These are phyloP conservation scores for Syngnathus acus DNA, from an alignment of 2,797 vertebrate genomes.

Conservation along the genomic window DNA sequence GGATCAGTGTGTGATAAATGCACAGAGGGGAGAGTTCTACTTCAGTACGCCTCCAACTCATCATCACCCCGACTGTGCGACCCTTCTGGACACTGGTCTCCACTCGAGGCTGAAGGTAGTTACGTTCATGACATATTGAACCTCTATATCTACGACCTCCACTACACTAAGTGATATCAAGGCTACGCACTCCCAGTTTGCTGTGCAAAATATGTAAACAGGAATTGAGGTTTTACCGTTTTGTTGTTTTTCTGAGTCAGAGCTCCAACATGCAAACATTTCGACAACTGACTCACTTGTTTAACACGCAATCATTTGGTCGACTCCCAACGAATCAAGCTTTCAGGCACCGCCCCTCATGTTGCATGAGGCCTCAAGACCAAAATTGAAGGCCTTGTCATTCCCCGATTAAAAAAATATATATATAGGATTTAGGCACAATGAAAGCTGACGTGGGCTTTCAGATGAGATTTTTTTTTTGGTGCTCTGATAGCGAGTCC, in stretches of 20 bases:
- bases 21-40: conserved; percentile 81
- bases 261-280: conserved; percentile 22
- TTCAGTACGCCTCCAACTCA: conserved; percentile 89
- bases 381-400: conserved; percentile 19
- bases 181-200: neutral
- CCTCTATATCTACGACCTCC: no score
- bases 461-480: conserved; percentile 7
- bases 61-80: conserved; percentile 91
- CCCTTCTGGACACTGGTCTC: conserved; percentile 96
- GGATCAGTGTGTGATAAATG: conserved; percentile 96
- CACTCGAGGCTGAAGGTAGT: conserved; percentile 94
- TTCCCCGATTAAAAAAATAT: neutral
- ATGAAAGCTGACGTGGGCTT: conserved; percentile 32
- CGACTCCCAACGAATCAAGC: conserved; percentile 37
- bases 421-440: conserved; percentile 20
- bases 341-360: conserved; percentile 20
- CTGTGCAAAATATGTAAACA: neutral
- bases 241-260: conserved; percentile 32
- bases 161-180: neutral
- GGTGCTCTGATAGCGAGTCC: conserved; percentile 8
- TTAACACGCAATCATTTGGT: conserved; percentile 52
- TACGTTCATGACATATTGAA: neutral
- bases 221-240: conserved; percentile 22
- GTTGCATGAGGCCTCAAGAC: conserved; percentile 1
- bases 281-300: conserved; percentile 42